Evolutionary conservation across 2,797 vertebrate species (phyloP).

Genomic region (Gallinago nigripennis): DNA sequence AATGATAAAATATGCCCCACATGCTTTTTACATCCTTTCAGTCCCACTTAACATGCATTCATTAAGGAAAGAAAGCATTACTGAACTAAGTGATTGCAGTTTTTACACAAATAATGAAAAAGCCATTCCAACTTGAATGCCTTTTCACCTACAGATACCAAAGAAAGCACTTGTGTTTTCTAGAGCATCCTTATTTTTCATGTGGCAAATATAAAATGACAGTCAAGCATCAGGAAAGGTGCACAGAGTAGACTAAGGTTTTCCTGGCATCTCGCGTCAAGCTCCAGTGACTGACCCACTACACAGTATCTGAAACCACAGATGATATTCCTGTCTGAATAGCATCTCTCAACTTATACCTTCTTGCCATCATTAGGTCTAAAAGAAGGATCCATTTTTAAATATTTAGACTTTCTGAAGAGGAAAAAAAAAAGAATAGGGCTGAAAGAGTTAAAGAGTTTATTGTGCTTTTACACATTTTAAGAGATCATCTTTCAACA

Average conservation of each 20-base stretch:
- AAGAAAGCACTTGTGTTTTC: neutral
- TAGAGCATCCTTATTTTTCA: neutral
- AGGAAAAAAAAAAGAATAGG: neutral
- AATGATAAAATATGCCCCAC: neutral
- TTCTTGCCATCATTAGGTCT: neutral
- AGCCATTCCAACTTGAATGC: neutral
- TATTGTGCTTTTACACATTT: conserved; percentile 73
- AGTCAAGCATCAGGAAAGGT: neutral
- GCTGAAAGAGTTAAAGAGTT: conserved; percentile 68
- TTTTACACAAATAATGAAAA: neutral
- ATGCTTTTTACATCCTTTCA: neutral
- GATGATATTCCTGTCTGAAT: neutral
- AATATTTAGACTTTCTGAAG: neutral
- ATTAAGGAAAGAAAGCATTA: neutral
- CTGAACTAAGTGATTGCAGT: neutral
- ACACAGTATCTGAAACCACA: neutral
- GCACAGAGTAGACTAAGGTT: neutral
- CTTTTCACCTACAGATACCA: neutral
- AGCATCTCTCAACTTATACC: neutral
- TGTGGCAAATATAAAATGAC: neutral
- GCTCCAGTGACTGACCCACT: neutral
- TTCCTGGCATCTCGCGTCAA: neutral
- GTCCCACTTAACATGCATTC: neutral
- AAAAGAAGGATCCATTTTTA: neutral
- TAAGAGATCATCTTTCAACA: conserved; percentile 76